A percentile compares a stretch with the other conserved stretches of the same genome.
phyloP scores from a whole-genome alignment of 2,113 vertebrate species.

The Carassius auratus region DNA sequence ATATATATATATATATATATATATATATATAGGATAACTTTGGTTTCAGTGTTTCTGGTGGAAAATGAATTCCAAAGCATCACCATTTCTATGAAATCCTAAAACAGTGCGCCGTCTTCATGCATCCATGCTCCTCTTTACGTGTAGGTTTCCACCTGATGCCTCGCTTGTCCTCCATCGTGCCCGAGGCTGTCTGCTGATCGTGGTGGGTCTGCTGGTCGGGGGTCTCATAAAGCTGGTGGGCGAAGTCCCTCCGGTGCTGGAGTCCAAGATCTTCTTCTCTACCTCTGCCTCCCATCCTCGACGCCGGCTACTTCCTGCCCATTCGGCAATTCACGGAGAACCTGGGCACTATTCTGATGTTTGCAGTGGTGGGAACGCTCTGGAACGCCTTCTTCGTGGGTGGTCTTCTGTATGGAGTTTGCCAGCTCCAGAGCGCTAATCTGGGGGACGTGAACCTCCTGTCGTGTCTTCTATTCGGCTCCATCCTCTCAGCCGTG shows the following conservation, averaged over 20 bases:
- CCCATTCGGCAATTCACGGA: constrained; percentile 93
- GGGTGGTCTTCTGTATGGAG: constrained; percentile 84
- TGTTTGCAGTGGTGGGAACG: constrained; percentile 95
- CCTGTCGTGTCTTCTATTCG: constrained; percentile 90
- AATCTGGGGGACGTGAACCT: constrained; percentile 77
- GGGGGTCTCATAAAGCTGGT: constrained; percentile 90
- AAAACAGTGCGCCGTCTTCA: background rate
- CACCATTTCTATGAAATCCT: background rate
- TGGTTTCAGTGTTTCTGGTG: background rate
- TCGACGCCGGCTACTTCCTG: constrained; percentile 97
- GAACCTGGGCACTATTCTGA: constrained; percentile 97
- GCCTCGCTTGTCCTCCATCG: constrained; percentile 86
- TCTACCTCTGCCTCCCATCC: constrained; percentile 95
- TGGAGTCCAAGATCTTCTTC: constrained; percentile 87
- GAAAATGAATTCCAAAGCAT: background rate
- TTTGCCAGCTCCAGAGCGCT: constrained; percentile 81
- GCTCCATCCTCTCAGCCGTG: constrained; percentile 93
- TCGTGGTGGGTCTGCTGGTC: constrained; percentile 90
- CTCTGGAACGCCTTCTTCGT: constrained; percentile 97
- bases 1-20: too few relatives aligned
- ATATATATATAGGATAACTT: too few relatives aligned
- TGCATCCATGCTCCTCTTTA: background rate
- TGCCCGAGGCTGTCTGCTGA: constrained; percentile 96
- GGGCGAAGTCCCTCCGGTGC: constrained; percentile 83
- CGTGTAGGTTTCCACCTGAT: constrained; percentile 91